Base-by-base conservation (phyloP, 2,888 invertebrate species). In the Phyto melanocephala region DNA sequence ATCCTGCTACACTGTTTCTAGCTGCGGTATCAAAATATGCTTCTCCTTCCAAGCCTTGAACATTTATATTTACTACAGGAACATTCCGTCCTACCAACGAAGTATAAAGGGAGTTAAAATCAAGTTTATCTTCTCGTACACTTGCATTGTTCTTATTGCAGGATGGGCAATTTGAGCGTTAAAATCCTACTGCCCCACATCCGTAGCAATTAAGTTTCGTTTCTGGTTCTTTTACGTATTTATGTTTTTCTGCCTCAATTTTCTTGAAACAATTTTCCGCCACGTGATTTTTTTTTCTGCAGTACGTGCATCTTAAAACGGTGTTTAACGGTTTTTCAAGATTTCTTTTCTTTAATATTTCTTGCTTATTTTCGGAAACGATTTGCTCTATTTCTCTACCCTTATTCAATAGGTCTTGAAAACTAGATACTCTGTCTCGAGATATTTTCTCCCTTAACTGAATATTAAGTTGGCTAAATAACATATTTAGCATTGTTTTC, bases 1-100 rank as follows among this genome's bases (percentile, higher is more conserved):
- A 28, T 5, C 28, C 28, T 28, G 28, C 28, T 5, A 28, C 28
- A 28, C 6, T 28, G 4, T 3, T 28, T 28, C 47, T 17, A 37
- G 70, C 70, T 10, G 58, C 70, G 2, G 70, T 70, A 13, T 70
- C 47, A 47, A 70, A 47, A 13, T 67, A 67, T n/a, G 65, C 52
- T 40, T 67, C 54, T 4, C 67, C 67, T 3, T 47, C 35, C 8
- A 71, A 17, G 0, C 33, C 47, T 17, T n/a, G 17, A 47, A 71
- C n/a, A 13, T 47, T 71, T 8, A 58, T 47, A n/a, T 47, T 47
- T 0, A 71, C 35, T 13, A 45, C 1, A 0, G 58, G 58, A n/a
- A 71, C 70, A 47, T 58, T 47, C 17, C 58, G 15, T 42, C 45
- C 70, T 1, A 45, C 70, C 17, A 70, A 17, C 1, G 45, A 15